These are phyloP conservation scores for Pagetopsis macropterus DNA, from an alignment of 2,797 vertebrate genomes.

Conservation along the genomic window DNA sequence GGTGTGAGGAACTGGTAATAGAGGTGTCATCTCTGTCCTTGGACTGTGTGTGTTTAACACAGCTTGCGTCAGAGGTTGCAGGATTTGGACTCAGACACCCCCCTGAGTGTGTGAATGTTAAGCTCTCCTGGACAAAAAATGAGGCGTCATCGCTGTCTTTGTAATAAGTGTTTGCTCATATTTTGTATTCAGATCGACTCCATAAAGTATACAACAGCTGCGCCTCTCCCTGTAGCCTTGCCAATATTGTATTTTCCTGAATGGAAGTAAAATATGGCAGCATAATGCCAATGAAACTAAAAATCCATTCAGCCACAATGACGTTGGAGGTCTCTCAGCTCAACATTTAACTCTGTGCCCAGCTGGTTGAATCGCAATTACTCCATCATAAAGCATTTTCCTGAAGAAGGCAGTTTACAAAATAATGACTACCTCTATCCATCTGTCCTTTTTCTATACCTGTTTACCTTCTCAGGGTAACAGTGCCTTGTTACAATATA, in stretches of 20 bases:
- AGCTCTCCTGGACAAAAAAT: constrained; percentile 12
- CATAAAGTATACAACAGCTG: background rate
- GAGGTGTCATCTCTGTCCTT: constrained; percentile 36
- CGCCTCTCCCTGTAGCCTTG: background rate
- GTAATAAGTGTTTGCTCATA: background rate
- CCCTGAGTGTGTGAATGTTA: constrained; percentile 14
- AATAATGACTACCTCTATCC: background rate
- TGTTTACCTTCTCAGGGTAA: background rate
- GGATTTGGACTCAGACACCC: constrained; percentile 19
- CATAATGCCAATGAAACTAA: background rate
- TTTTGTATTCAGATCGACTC: background rate
- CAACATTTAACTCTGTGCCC: background rate
- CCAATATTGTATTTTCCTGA: constrained; percentile 14
- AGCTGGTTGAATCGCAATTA: background rate
- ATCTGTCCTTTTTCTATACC: background rate
- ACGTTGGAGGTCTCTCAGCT: background rate
- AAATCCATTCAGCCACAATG: constrained; percentile 3
- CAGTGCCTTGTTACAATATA: background rate
- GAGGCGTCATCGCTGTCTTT: constrained; percentile 10
- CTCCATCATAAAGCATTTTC: background rate
- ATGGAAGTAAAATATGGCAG: constrained; percentile 10
- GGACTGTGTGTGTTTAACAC: constrained; percentile 26
- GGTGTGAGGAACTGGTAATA: background rate
- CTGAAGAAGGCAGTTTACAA: constrained; percentile 7
- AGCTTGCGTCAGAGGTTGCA: constrained; percentile 28